Conservation (phyloP, 2,888 invertebrate genomes). For the Lasioglossum zephyrum region DNA sequence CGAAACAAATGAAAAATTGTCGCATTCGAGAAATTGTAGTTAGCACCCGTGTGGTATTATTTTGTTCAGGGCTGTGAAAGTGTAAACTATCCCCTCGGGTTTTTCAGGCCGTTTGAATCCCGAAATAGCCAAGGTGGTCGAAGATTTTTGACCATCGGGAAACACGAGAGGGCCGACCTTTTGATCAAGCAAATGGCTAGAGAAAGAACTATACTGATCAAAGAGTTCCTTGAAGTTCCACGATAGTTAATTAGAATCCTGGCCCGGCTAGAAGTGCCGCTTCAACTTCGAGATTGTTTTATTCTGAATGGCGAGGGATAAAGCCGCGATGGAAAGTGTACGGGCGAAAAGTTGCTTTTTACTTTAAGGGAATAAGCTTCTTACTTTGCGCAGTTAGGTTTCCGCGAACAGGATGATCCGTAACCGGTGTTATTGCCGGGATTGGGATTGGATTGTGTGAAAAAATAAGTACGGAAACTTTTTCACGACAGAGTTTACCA, state of each 20-base stretch:
- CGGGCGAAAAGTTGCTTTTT: slow-evolving; percentile 5
- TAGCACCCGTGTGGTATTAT: no score
- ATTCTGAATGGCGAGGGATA: slow-evolving; percentile 5
- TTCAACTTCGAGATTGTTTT: slow-evolving; percentile 31
- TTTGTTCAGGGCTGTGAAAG: no score
- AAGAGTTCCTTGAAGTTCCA: slow-evolving; percentile 2
- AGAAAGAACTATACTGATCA: slow-evolving; percentile 9
- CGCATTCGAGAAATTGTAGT: no score
- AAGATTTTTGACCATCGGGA: neutral
- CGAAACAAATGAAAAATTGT: no score
- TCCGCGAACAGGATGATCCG: neutral
- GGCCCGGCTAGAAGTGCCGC: neutral
- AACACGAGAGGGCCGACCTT: neutral
- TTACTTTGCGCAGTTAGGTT: slow-evolving; percentile 22
- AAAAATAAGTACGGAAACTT: neutral
- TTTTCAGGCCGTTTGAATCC: no score
- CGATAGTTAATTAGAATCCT: slow-evolving; percentile 48
- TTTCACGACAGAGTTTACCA: neutral
- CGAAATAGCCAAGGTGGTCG: neutral
- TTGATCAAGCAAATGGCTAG: slow-evolving; percentile 3
- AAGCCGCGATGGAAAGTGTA: neutral
- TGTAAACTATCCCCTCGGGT: neutral
- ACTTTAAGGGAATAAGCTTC: slow-evolving; percentile 9
- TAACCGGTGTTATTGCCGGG: neutral
- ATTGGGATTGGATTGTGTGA: neutral